Evolutionary conservation across 2,113 vertebrate species (phyloP).

Genomic region (Phaetusa simplex): DNA sequence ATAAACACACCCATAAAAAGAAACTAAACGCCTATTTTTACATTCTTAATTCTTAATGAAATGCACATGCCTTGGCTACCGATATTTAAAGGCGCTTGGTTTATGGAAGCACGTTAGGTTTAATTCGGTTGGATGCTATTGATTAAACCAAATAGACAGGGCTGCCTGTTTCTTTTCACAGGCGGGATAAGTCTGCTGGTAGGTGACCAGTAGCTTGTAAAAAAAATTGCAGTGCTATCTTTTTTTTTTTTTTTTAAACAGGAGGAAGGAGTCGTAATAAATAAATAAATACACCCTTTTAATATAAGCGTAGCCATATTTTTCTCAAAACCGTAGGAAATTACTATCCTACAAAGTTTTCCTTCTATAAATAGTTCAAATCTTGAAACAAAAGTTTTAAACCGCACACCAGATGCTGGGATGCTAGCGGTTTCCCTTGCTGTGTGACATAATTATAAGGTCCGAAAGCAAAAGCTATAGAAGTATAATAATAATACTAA

Average conservation of each 20-base stretch:
- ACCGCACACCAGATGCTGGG: conserved; percentile 83
- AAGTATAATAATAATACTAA: conserved; percentile 71
- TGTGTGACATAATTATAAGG: conserved; percentile 86
- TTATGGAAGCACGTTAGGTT: conserved; percentile 58
- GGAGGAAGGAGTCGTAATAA: conserved; percentile 63
- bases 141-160: conserved; percentile 46
- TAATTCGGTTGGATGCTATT: conserved; percentile 48
- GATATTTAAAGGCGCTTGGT: conserved; percentile 51
- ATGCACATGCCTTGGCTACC: conserved; percentile 65
- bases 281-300: conserved; percentile 59
- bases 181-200: conserved; percentile 21
- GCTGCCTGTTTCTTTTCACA: not conserved
- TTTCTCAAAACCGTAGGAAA: conserved; percentile 79
- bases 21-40: not conserved
- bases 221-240: not conserved
- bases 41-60: conserved; percentile 59
- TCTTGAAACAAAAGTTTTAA: conserved; percentile 85
- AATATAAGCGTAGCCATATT: conserved; percentile 73
- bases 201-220: conserved; percentile 3
- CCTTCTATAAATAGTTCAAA: conserved; percentile 82
- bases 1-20: not conserved
- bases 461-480: conserved; percentile 71
- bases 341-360: conserved; percentile 81
- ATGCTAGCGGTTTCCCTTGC: conserved; percentile 81
- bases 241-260: not conserved